Evolutionary conservation across 2,113 vertebrate species (phyloP), one percentile per base, ranked within the genome.

Genomic region (Pyxicephalus adspersus): DNA sequence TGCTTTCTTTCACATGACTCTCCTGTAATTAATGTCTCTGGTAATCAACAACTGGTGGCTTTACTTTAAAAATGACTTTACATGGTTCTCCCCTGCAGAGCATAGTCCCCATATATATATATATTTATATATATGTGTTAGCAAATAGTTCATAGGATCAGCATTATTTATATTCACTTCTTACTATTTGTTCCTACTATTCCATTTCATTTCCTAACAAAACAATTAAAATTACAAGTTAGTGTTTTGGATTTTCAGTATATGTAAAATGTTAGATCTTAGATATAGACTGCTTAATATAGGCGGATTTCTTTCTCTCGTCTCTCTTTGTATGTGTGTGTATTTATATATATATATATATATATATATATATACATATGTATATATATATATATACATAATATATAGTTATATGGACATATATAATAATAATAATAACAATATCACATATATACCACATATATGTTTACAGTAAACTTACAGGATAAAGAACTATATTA

Each of bases 11-110:
- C 51, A 58, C 76, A 45, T 28, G 29, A 29, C 67, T 31, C 22
- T 74, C 45, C 15, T 15, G 38, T 54, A 25, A 80, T 57, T 67
- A 57, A 78, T 66, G 51, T 64, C 18, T 65, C 13, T 66, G 60
- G 64, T 76, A 77, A 77, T 77, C 38, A 54, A 55, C 38, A 77
- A 65, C 60, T 65, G 17, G 29, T 65, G 75, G 52, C 65, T 45
- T 26, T 25, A 28, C 58, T 76, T 22, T 50, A 70, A 2, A 54
- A 54, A n/a, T n/a, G n/a, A n/a, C 9, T 38, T 38, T 5, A 38
- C 34, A 3, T 2, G 5, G 13, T 7, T 2, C 58, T 61, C 2
- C 23, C 58, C 25, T 23, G n/a, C 58, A 23, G 25, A 7, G n/a
- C 25, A n/a, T n/a, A 25, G 9, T 65, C 1, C 29, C 18, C 29